Base-by-base conservation (phyloP, 2,113 vertebrate genomes). In the Ivindomyrus marchei region DNA sequence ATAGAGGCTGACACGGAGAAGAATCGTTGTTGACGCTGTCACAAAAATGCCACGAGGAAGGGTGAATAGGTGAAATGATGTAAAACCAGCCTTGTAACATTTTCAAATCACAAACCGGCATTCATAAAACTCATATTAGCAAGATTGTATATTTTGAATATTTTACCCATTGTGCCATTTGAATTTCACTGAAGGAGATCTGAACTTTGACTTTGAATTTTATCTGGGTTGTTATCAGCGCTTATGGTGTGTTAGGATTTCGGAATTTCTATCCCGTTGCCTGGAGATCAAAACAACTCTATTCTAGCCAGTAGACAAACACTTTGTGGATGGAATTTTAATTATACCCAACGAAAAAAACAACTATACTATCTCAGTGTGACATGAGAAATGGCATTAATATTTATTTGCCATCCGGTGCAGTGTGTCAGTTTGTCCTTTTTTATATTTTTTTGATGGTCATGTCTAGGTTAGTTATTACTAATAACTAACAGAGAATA, bases 281-380 rank as follows among this genome's bases (percentile, higher is more conserved):
- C 85, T 87, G 27, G 85, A 31, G 85, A 87, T 87, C 85, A 87
- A 87, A 87, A 87, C 85, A 87, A 39, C 49, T 7, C 27, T 36
- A 87, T 80, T 80, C 74, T 49, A 19, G 27, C 85, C n/a, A 52
- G 24, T 6, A 56, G 39, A 85, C 47, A 87, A 56, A 87, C 49
- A 87, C 50, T 87, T 53, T 53, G 47, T 87, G 47, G 50, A 87
- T 52, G 85, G 50, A 53, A n/a, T 53, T 87, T 36, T 52, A 45
- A 85, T 85, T 85, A n/a, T 85, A 19, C 8, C 39, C 42, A 10
- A 24, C 7, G 17, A 47, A 17, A 47, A 31, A 47, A n/a, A 47
- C 39, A 47, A 10, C 83, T 47, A n/a, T n/a, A 21, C 7, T 85
- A 85, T 85, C 83, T n/a, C 8, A 85, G 45, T 85, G 19, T 85